A percentile compares a stretch with the other conserved stretches of the same genome.
Conservation (phyloP, 2,113 vertebrate species). For the Spizaetus ornatus region DNA sequence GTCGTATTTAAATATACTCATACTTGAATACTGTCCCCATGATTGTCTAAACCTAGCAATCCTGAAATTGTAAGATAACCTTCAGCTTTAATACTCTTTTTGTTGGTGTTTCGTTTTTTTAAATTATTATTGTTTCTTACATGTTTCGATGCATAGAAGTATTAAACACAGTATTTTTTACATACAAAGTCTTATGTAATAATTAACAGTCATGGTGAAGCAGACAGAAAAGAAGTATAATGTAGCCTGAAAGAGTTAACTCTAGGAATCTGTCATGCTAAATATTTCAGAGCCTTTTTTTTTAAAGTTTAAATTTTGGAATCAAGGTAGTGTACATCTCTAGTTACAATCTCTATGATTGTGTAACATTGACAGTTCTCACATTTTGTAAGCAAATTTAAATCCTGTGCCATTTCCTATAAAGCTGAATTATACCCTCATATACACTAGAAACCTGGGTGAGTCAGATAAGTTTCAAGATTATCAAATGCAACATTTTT, state of each 20-base stretch:
- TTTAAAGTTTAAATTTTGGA: not conserved
- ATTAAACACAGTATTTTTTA: not conserved
- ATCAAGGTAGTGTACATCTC: not conserved
- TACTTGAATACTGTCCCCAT: not conserved
- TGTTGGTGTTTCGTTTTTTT: accelerated
- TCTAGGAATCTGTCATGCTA: not conserved
- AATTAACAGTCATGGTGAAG: not conserved
- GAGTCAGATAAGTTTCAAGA: not conserved
- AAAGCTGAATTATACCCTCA: not conserved
- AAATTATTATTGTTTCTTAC: not conserved
- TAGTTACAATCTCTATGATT: not conserved
- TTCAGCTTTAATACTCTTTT: not conserved
- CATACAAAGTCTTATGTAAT: not conserved
- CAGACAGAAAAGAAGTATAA: not conserved
- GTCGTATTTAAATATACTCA: not conserved
- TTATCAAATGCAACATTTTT: not conserved
- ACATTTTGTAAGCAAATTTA: not conserved
- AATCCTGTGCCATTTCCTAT: not conserved
- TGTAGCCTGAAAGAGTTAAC: not conserved
- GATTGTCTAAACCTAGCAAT: not conserved
- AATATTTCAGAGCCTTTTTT: not conserved
- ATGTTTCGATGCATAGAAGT: not conserved
- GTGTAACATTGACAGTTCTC: not conserved
- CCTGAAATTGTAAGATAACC: not conserved
- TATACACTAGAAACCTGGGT: not conserved